These are phyloP conservation scores for Trichomalopsis sarcophagae DNA, from an alignment of 1,140 invertebrate genomes.

Conservation along the genomic window DNA sequence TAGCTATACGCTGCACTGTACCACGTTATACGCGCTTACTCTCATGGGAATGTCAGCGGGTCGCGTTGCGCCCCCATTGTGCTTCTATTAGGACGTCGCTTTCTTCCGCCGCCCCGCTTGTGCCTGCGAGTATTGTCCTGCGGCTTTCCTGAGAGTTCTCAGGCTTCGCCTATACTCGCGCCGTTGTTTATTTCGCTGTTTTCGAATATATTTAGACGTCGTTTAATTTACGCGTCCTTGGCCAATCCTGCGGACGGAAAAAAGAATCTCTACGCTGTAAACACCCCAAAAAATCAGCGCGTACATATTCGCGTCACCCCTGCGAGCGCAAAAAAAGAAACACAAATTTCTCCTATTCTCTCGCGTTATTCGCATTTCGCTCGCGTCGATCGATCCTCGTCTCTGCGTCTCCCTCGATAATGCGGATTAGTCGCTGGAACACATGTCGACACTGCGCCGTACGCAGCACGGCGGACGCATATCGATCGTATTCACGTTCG, in stretches of 20 bases:
- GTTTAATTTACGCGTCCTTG: too few relatives aligned
- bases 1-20: background rate
- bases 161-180: too few relatives aligned
- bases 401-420: slow-evolving; percentile 45
- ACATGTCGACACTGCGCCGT: slow-evolving; percentile 44
- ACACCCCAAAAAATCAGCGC: too few relatives aligned
- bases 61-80: slow-evolving; percentile 14
- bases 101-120: background rate
- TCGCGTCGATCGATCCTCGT: background rate
- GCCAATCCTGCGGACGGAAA: too few relatives aligned
- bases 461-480: background rate
- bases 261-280: too few relatives aligned
- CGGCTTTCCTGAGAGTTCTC: background rate
- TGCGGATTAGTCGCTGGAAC: slow-evolving; percentile 47
- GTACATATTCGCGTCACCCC: background rate
- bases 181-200: too few relatives aligned
- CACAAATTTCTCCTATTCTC: background rate
- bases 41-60: slow-evolving; percentile 43
- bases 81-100: slow-evolving; percentile 12
- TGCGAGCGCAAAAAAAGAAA: slow-evolving; percentile 5
- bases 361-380: background rate
- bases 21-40: background rate
- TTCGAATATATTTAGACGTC: too few relatives aligned
- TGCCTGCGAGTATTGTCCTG: background rate
- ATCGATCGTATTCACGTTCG: slow-evolving; percentile 22